These are phyloP conservation scores for Phoenoteleia sp. DNA, from an alignment of 2,888 invertebrate species.

Conservation along the genomic window DNA sequence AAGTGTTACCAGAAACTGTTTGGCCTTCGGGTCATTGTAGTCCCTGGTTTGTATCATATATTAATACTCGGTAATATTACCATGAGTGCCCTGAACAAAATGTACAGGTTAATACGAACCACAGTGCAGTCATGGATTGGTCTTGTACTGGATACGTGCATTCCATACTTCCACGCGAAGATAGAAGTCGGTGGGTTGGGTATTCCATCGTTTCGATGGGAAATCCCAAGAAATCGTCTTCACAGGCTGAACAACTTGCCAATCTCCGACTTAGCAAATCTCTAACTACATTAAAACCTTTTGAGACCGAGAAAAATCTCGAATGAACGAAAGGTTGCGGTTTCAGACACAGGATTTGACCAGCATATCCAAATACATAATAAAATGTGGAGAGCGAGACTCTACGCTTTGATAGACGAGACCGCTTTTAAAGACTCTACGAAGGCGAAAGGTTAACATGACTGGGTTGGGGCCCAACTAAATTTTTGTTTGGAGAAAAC, in stretches of 20 bases:
- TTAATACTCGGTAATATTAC: not conserved
- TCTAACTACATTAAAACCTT: no score
- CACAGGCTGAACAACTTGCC: slow-evolving; percentile 28
- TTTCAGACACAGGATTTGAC: no score
- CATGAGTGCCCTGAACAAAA: not conserved
- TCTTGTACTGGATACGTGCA: slow-evolving; percentile 80
- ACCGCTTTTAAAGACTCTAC: slow-evolving; percentile 1
- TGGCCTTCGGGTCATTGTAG: slow-evolving; percentile 81
- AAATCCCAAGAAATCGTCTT: slow-evolving; percentile 10
- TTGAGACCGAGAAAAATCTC: no score
- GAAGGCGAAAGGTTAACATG: slow-evolving; percentile 17
- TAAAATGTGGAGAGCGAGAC: not conserved
- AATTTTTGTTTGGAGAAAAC: slow-evolving; percentile 79
- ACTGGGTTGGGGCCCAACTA: slow-evolving; percentile 71
- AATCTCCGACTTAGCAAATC: no score
- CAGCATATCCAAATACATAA: no score
- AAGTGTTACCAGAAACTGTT: slow-evolving; percentile 84
- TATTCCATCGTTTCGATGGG: slow-evolving; percentile 69
- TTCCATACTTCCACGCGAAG: slow-evolving; percentile 79
- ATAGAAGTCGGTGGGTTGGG: slow-evolving; percentile 76
- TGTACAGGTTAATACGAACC: slow-evolving; percentile 80
- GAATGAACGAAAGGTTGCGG: no score
- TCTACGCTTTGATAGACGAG: slow-evolving; percentile 35
- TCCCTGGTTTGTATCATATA: not conserved
- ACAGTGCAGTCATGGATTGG: slow-evolving; percentile 78